These are phyloP conservation scores for Erpornis zantholeuca DNA, from an alignment of 2,113 vertebrate genomes.

Conservation along the genomic window DNA sequence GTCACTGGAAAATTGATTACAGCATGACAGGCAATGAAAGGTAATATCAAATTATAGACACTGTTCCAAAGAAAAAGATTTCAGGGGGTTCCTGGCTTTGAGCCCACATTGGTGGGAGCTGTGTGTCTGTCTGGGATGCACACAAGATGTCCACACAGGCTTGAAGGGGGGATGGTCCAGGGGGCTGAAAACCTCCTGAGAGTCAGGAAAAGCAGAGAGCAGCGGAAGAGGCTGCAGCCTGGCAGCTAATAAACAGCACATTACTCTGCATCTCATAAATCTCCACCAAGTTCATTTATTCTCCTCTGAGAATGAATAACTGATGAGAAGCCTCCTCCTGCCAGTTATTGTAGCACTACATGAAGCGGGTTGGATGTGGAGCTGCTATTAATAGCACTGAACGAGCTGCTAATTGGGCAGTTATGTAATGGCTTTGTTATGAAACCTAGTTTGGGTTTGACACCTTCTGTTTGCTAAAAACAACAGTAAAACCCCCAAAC, in stretches of 20 bases:
- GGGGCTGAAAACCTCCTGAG: not conserved
- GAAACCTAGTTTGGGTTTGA: constrained; percentile 48
- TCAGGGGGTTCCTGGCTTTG: not conserved
- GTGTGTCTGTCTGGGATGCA: not conserved
- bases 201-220: not conserved
- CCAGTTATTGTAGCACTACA: not conserved
- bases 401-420: constrained; percentile 58
- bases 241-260: not conserved
- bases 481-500: not conserved
- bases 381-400: constrained; percentile 60
- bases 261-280: not conserved
- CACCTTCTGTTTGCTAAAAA: constrained; percentile 57
- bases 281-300: not conserved
- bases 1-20: not conserved
- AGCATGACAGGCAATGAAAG: not conserved
- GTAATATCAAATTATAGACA: not conserved
- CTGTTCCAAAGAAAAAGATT: not conserved
- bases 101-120: not conserved
- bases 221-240: not conserved
- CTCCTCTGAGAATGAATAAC: not conserved
- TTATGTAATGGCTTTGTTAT: constrained; percentile 54
- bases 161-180: not conserved
- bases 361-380: constrained; percentile 8
- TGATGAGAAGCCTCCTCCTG: not conserved
- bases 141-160: rapidly evolving